These are phyloP conservation scores for Ephestia elutella DNA, from an alignment of 1,140 invertebrate species.

Conservation along the genomic window DNA sequence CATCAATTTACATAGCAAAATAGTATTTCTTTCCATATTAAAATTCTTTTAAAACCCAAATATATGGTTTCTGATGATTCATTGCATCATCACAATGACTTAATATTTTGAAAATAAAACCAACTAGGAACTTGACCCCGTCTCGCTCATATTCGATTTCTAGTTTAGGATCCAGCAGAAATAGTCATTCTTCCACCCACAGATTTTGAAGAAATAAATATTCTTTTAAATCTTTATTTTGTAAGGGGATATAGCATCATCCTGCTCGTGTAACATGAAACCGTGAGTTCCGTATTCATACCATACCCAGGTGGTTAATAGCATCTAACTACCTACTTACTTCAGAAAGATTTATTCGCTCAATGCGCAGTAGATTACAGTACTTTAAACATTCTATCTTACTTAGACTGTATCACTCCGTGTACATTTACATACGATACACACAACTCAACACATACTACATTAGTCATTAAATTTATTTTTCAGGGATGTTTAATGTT, in stretches of 20 bases:
- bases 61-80: neutral
- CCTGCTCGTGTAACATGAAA: conserved; percentile 9
- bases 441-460: conserved; percentile 20
- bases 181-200: no score
- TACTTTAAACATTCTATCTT: neutral
- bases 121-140: neutral
- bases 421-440: neutral
- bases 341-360: neutral
- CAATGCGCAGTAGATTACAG: conserved; percentile 6
- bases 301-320: neutral
- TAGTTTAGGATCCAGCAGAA: no score
- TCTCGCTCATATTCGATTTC: neutral
- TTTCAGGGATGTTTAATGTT: conserved; percentile 22
- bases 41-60: no score
- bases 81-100: neutral
- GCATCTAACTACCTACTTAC: neutral
- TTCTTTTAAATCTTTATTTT: no score
- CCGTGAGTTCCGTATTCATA: conserved; percentile 5
- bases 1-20: no score
- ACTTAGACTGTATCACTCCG: no score
- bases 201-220: no score
- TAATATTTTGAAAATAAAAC: no score
- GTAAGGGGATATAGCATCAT: neutral
- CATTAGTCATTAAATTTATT: conserved; percentile 7
- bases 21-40: no score